Base-by-base conservation (phyloP, 2,113 vertebrate species). In the Elephantulus edwardii region DNA sequence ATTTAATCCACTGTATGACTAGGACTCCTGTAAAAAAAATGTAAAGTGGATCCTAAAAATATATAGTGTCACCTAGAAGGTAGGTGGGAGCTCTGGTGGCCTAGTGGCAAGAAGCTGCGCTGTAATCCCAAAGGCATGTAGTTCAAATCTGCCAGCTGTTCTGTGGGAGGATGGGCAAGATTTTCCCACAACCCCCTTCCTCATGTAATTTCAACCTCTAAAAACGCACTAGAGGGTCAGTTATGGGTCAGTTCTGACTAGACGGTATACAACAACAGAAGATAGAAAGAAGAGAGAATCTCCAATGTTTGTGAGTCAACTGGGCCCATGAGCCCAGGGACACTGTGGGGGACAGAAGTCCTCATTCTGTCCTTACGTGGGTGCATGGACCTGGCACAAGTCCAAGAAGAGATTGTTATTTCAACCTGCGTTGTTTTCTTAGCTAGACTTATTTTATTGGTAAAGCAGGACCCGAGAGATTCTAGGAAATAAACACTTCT, bases 401-500 rank as follows among this genome's bases (percentile, higher is more conserved):
- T 12, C n/a, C 35, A 64, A 6, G 12, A 60, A 50, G n/a, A n/a
- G 52, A 52, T 28, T 60, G 13, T 28, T n/a, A 8, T 56, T 82
- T 87, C 60, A 48, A 82, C 28, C 16, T 46, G 52, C 52, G 30
- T 60, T 60, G 16, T 71, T 89, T 76, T 89, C 52, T 87, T 80
- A 76, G 77, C 33, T 22, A 42, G 30, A 10, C 28, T 79, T 58
- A 62, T 60, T 66, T 94, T 74, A 78, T 42, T 86, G 38, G 33
- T 44, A 30, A 83, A 74, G 17, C n/a, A 42, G n/a, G 28, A 82
- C 70, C 82, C 70, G 52, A 78, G 78, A 82, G 46, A 44, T 35
- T 46, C 30, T 40, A 48, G 71, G 40, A 93, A 88, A 92, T 78
- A 56, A 75, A 91, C 19, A 83, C 24, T 88, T 19, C n/a, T n/a